Conservation (phyloP, 2,797 vertebrate species). For the Pangasius macronema region DNA sequence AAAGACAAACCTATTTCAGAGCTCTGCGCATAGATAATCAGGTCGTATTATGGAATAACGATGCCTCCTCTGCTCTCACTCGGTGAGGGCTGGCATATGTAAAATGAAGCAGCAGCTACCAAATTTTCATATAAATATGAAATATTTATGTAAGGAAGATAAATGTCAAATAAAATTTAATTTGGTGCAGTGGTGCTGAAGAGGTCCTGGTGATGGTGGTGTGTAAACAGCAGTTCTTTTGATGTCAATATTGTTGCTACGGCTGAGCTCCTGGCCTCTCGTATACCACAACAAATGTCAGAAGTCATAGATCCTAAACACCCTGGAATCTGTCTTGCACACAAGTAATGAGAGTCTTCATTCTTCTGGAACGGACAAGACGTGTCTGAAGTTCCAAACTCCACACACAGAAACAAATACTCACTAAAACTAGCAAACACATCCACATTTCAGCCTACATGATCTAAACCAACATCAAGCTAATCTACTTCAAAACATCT, state of each 20-base stretch:
- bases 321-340: slow-evolving; percentile 56
- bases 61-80: slow-evolving; percentile 33
- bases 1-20: slow-evolving; percentile 74
- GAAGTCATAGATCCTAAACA: slow-evolving; percentile 61
- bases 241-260: slow-evolving; percentile 60
- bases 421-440: slow-evolving; percentile 24
- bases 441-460: slow-evolving; percentile 5
- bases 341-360: slow-evolving; percentile 38
- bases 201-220: slow-evolving; percentile 65
- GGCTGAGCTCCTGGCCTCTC: slow-evolving; percentile 48
- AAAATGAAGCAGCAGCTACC: slow-evolving; percentile 43
- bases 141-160: slow-evolving; percentile 72
- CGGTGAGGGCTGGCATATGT: slow-evolving; percentile 53
- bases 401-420: slow-evolving; percentile 18
- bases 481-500: not conserved
- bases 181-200: slow-evolving; percentile 64
- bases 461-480: not conserved
- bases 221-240: slow-evolving; percentile 52
- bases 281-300: slow-evolving; percentile 66
- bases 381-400: not conserved
- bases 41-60: slow-evolving; percentile 71
- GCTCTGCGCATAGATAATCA: slow-evolving; percentile 68
- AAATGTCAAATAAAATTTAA: slow-evolving; percentile 75
- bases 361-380: not conserved
- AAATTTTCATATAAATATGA: slow-evolving; percentile 68